Percentiles rank a stretch among this genome's conserved stretches.
phyloP scores from a whole-genome alignment of 2,113 vertebrate species.

The Myotis yumanensis region DNA sequence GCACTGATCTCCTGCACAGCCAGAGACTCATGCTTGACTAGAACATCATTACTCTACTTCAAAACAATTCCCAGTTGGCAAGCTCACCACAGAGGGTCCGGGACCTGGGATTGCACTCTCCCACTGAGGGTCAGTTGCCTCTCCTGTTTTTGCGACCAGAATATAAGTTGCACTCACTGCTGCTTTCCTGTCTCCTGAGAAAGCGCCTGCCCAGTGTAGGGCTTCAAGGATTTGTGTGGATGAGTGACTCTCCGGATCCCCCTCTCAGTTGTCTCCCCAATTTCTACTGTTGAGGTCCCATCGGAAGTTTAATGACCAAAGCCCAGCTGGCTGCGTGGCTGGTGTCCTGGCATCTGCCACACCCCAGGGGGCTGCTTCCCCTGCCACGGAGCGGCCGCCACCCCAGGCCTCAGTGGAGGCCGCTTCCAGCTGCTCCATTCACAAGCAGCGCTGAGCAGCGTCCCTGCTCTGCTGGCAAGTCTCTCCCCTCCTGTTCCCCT shows the following conservation, averaged over 20 bases:
- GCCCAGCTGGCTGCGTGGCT: neutral
- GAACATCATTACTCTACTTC: neutral
- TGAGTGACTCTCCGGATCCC: neutral
- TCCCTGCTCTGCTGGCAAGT: neutral
- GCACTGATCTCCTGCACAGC: neutral
- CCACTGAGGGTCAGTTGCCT: neutral
- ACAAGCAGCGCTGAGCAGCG: neutral
- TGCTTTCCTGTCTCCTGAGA: neutral
- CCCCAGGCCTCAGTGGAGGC: neutral
- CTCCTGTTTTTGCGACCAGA: neutral
- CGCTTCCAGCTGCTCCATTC: neutral
- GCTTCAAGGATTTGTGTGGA: neutral
- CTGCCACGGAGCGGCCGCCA: rapidly evolving
- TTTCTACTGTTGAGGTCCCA: neutral
- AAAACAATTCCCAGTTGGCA: neutral
- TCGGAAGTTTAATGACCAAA: neutral
- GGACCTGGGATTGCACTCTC: neutral
- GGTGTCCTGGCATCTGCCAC: neutral
- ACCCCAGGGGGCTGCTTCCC: neutral
- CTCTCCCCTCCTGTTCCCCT: neutral
- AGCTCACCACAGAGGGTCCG: neutral
- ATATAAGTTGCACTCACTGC: neutral
- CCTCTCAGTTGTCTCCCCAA: neutral
- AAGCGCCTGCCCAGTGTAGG: neutral
- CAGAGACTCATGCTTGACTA: neutral